Conservation (phyloP, 2,113 vertebrate species). For the Antidorcas marsupialis region DNA sequence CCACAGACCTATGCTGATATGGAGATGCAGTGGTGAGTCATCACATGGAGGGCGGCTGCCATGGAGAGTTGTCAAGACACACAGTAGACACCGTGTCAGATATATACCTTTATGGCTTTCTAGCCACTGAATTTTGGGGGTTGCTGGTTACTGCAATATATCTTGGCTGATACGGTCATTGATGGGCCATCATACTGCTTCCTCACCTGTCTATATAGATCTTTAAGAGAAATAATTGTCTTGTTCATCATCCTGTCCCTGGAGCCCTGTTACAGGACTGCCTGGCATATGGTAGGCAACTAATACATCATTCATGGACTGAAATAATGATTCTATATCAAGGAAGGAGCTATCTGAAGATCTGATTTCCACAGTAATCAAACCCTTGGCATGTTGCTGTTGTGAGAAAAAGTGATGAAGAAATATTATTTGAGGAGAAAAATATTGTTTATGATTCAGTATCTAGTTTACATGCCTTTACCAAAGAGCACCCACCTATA, state of each 20-base stretch:
- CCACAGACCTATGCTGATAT: neutral
- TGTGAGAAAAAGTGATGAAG: neutral
- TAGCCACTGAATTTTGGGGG: neutral
- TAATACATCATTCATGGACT: constrained; percentile 54
- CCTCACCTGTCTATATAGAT: neutral
- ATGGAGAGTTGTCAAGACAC: neutral
- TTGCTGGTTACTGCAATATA: neutral
- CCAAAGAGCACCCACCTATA: neutral
- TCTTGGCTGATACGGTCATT: neutral
- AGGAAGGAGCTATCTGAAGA: constrained; percentile 15
- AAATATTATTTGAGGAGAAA: neutral
- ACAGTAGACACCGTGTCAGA: neutral
- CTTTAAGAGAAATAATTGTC: neutral
- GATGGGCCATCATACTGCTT: neutral
- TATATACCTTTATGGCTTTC: neutral
- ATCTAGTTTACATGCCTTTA: neutral
- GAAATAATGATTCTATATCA: constrained; percentile 41
- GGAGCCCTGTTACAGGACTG: constrained; percentile 53
- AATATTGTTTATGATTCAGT: neutral
- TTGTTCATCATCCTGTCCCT: constrained; percentile 27
- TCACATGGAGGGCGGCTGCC: neutral
- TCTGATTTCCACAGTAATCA: constrained; percentile 25
- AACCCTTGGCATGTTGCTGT: neutral
- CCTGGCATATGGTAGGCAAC: constrained; percentile 26
- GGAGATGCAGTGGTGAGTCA: neutral